phyloP scores from a whole-genome alignment of 2,113 vertebrate genomes.

The Pomatorhinus ruficollis region DNA sequence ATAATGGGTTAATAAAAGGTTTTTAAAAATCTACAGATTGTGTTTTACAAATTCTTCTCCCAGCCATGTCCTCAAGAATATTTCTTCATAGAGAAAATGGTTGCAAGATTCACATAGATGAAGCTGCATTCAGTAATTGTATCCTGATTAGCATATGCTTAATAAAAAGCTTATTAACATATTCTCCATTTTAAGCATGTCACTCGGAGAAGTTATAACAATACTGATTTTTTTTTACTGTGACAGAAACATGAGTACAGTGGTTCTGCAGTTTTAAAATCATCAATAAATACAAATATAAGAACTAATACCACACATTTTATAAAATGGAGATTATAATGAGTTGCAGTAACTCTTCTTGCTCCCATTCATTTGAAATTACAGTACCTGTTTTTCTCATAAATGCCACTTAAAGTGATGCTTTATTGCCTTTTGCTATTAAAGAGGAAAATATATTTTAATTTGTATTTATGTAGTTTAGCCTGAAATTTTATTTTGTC shows the following conservation, averaged over 20 bases:
- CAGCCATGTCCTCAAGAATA: neutral
- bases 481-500: neutral
- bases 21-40: neutral
- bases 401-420: neutral
- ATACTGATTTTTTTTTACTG: neutral
- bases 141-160: neutral
- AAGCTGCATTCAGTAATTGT: neutral
- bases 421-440: neutral
- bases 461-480: neutral
- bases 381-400: neutral
- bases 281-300: neutral
- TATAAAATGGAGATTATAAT: neutral
- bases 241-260: neutral
- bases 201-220: neutral
- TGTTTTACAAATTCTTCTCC: neutral
- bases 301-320: neutral
- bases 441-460: neutral
- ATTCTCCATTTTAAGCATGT: neutral
- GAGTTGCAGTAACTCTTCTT: neutral
- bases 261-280: neutral
- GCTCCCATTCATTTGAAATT: neutral
- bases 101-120: neutral
- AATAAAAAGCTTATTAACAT: neutral
- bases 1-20: neutral
- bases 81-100: neutral